phyloP scores from a whole-genome alignment of 2,113 vertebrate species.

The Orientallactaga bullata region DNA sequence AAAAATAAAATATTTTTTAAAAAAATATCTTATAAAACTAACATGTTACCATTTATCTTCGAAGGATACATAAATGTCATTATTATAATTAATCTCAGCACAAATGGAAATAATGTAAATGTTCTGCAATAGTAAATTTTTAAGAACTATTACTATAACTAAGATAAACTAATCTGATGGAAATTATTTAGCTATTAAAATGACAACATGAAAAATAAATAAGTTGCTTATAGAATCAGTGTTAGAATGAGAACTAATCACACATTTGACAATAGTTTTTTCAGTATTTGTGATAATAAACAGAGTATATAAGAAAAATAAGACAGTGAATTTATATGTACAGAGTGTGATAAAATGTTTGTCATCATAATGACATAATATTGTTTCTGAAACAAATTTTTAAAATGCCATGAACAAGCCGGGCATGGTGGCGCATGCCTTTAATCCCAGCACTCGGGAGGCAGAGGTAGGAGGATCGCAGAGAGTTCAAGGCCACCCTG shows the following conservation, averaged over 20 bases:
- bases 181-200: conserved; percentile 48
- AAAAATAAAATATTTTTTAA: background rate
- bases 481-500: too few relatives aligned
- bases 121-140: background rate
- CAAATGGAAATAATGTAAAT: conserved; percentile 56
- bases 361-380: background rate
- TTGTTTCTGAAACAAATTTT: conserved; percentile 27
- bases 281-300: background rate
- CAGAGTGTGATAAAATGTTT: background rate
- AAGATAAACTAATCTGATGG: conserved; percentile 35
- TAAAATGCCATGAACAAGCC: too few relatives aligned
- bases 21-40: conserved; percentile 17
- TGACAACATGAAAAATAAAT: background rate
- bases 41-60: background rate
- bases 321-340: background rate
- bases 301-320: conserved; percentile 14
- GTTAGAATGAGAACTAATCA: background rate
- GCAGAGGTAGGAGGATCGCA: too few relatives aligned
- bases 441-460: too few relatives aligned
- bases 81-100: conserved; percentile 27
- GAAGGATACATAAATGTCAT: background rate
- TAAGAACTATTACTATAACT: background rate
- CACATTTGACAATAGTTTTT: background rate
- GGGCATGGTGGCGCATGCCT: too few relatives aligned
- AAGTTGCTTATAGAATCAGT: background rate